Evolutionary conservation across 2,113 vertebrate genomes (phyloP).

Genomic region (Prietella phreatophila): DNA sequence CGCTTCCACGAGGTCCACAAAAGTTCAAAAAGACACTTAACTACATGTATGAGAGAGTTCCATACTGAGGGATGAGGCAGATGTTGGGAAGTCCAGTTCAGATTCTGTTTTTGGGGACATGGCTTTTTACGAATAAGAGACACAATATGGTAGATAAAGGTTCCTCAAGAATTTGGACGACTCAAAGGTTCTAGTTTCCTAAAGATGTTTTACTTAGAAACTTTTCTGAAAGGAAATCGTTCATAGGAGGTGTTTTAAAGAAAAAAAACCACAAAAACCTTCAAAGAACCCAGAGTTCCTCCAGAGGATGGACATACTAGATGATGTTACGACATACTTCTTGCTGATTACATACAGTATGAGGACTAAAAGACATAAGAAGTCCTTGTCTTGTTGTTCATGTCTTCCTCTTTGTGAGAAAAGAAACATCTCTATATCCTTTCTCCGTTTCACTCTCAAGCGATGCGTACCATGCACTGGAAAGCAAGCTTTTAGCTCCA

Average conservation of each 20-base stretch:
- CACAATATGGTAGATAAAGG: not conserved
- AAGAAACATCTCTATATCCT: not conserved
- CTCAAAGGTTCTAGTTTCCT: not conserved
- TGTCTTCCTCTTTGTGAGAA: not conserved
- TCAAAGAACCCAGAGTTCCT: not conserved
- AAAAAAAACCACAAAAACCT: not conserved
- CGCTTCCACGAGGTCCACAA: not conserved
- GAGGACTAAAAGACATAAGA: not conserved
- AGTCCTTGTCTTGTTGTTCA: not conserved
- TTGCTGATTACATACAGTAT: not conserved
- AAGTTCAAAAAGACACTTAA: not conserved
- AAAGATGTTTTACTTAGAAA: not conserved
- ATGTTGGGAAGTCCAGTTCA: conserved; percentile 32
- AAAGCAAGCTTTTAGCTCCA: conserved; percentile 31
- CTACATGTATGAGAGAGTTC: not conserved
- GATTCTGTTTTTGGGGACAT: conserved; percentile 34
- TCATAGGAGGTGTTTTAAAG: too few species aligned
- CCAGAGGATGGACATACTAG: not conserved
- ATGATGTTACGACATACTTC: not conserved
- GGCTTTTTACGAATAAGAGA: conserved; percentile 17
- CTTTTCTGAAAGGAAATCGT: not conserved
- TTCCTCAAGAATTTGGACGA: not conserved
- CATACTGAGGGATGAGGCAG: conserved; percentile 1
- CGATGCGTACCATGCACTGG: not conserved
- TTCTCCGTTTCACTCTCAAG: conserved; percentile 3